Base-by-base conservation (phyloP, 2,113 vertebrate genomes). In the Pseudopodoces humilis region DNA sequence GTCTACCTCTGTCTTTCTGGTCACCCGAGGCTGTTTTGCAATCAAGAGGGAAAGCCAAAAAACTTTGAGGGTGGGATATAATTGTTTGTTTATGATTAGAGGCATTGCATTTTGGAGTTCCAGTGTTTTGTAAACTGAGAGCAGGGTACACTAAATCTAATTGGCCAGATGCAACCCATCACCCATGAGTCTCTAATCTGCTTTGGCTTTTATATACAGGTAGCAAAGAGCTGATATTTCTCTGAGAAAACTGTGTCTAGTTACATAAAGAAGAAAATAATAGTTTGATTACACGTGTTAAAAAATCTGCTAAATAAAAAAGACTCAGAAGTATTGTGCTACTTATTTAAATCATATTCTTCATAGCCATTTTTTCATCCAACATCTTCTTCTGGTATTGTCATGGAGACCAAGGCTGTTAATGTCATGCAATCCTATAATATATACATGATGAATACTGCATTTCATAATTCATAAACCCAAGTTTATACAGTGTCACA, bases 321-420 rank as follows among this genome's bases (percentile, higher is more conserved):
- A 47, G 56, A 41, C 20, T 77, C 64, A 46, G 22, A 69, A 74
- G 24, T 39, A 77, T 43, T 67, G 41, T 93, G 43, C 41, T 79
- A 43, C 65, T 76, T 84, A 68, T 84, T 95, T 80, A 87, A 94
- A 92, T 69, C 24, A 15, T 55, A 50, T 67, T 86, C 69, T 74
- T 80, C 68, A 49, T 69, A 94, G 46, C 5, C 13, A 43, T 87
- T 68, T 86, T 71, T 92, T 89, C n/a, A 76, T 86, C 74, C 62
- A 89, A 5, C n/a, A 56, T 92, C 55, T 80, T 88, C 78, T 87
- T n/a, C 65, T 92, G 43, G 24, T 91, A 95, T 92, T 94, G 92
- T 92, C 93, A 95, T 96, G 92, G 91, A 95, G 79, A 94, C 87
- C 63, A 94, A 91, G 39, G 59, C 82, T 92, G 67, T 65, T 94